Evolutionary conservation across 1,140 invertebrate species (phyloP), one percentile per base, ranked within the genome.

Genomic region (Aphidius gifuensis): DNA sequence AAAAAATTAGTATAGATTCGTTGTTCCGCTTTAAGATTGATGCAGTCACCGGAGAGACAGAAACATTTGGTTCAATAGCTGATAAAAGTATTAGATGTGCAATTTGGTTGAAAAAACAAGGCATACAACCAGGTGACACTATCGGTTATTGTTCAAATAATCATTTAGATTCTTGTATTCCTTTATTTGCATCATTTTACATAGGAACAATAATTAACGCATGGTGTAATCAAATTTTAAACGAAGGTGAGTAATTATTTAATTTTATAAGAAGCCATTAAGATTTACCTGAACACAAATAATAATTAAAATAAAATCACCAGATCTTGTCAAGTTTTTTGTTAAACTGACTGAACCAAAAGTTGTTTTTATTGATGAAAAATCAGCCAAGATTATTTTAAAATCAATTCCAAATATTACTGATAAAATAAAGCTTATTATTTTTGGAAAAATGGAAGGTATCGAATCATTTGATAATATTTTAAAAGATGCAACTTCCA

Each of bases 61-160:
- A 83, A 61, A 82, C 79, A 1, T 79, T 72, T 56, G 65, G 48
- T 8, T 73, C 75, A 21, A 79, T 83, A 6, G 66, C 74, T n/a
- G 66, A 69, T 5, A 69, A 78, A 8, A 77, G 77, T 21, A 68
- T 83, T 5, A 71, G 72, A 42, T 68, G 83, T 46, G 83, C 83
- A 4, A 64, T 75, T 46, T 77, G 78, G 64, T 56, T 84, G 40
- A 68, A 74, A 45, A 69, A 70, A 16, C 62, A 76, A 9, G 80
- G 80, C 0, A 61, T 83, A 5, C 62, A 71, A 39, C 71, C 74
- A 0, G 76, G 74, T 1, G 83, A 83, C 50, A 73, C 82, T 0
- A 58, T 83, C 0, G 69, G 77, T 1, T 49, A 82, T 6, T 79
- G 79, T 5, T 77, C 79, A 0, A 68, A 67, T n/a, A 83, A 83